A percentile compares a stretch with the other conserved stretches of the same genome.
Conservation (phyloP, 1,140 invertebrate species). For the Drosophila sucinea region DNA sequence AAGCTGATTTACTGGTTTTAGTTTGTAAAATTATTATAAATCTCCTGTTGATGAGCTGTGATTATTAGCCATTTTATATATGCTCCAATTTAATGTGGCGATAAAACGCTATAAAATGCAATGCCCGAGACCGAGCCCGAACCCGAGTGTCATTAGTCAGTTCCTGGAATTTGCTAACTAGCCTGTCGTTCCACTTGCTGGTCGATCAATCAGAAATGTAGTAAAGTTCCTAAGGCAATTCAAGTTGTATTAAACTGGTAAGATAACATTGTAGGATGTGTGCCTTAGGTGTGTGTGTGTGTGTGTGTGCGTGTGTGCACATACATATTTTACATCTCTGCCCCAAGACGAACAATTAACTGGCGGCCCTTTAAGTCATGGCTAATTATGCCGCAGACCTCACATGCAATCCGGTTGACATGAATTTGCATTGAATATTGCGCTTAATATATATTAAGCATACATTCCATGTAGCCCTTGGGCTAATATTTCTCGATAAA, state of each 20-base stretch:
- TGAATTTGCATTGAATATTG: slow-evolving; percentile 68
- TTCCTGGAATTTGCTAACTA: slow-evolving; percentile 69
- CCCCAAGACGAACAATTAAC: slow-evolving; percentile 52
- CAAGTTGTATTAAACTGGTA: slow-evolving; percentile 65
- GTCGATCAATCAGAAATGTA: slow-evolving; percentile 65
- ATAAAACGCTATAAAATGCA: not conserved
- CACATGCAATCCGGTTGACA: slow-evolving; percentile 65
- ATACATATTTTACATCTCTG: slow-evolving; percentile 22
- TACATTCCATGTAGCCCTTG: not conserved
- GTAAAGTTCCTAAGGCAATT: slow-evolving; percentile 63
- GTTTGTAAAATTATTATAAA: slow-evolving; percentile 79
- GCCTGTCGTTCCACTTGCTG: slow-evolving; percentile 54
- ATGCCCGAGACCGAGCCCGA: slow-evolving; percentile 56
- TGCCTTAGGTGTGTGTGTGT: not conserved
- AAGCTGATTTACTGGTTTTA: slow-evolving; percentile 27
- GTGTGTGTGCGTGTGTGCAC: slow-evolving; percentile 4
- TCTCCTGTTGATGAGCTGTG: slow-evolving; percentile 77
- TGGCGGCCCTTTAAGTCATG: slow-evolving; percentile 51
- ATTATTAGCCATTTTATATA: slow-evolving; percentile 79
- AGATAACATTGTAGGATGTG: slow-evolving; percentile 11
- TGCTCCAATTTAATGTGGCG: slow-evolving; percentile 57
- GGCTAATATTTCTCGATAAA: not conserved
- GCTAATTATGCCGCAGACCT: slow-evolving; percentile 75
- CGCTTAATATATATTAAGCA: slow-evolving; percentile 23
- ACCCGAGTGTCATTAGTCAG: slow-evolving; percentile 70